Conservation (phyloP, 2,113 vertebrate species). For the Herpetotheres cachinnans region DNA sequence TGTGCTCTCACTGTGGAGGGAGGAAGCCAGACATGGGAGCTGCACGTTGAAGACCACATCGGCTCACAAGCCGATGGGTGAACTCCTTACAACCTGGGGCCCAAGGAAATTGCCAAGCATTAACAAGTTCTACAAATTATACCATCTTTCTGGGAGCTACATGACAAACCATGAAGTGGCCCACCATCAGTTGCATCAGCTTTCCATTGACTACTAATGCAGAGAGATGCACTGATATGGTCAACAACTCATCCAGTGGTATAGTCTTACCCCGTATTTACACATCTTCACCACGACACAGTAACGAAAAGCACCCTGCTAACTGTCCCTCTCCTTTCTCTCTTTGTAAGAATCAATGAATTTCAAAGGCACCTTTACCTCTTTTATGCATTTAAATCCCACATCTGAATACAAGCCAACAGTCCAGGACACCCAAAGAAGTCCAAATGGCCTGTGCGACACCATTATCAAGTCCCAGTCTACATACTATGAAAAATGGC, state of each 20-base stretch:
- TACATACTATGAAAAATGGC: not conserved
- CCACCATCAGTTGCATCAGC: not conserved
- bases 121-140: not conserved
- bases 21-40: not conserved
- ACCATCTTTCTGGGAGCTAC: not conserved
- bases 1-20: not conserved
- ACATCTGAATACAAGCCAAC: not conserved
- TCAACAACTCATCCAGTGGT: not conserved
- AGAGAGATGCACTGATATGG: not conserved
- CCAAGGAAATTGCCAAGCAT: not conserved
- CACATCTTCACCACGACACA: not conserved
- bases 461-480: not conserved
- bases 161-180: not conserved
- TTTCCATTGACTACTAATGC: not conserved
- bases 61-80: rapidly evolving
- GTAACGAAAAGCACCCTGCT: not conserved
- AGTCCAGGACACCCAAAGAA: not conserved
- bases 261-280: not conserved
- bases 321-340: not conserved
- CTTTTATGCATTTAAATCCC: not conserved
- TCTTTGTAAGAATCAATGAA: not conserved
- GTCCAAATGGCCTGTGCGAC: not conserved
- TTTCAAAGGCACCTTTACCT: not conserved
- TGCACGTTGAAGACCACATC: not conserved
- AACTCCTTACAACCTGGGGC: not conserved